Evolutionary conservation across 2,888 invertebrate species (phyloP).

Genomic region (Melolontha melolontha): DNA sequence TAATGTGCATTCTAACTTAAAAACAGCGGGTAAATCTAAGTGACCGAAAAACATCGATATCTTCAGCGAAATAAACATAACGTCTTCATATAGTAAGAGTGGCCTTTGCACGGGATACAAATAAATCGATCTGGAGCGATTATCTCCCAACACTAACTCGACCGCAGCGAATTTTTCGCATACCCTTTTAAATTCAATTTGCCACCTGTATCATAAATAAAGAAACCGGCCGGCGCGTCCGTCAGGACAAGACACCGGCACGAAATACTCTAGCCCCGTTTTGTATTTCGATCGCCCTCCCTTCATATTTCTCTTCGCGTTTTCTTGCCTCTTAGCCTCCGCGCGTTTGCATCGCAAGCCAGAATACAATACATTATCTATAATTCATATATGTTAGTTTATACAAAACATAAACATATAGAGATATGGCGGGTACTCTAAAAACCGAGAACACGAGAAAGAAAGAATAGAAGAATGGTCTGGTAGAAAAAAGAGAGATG

Average conservation of each 20-base stretch:
- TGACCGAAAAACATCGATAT: background rate
- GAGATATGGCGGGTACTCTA: conserved; percentile 25
- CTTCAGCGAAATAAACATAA: conserved; percentile 4
- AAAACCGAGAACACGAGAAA: conserved; percentile 16
- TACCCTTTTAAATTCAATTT: conserved; percentile 46
- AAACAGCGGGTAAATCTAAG: too few relatives aligned
- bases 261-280: conserved; percentile 55
- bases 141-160: conserved; percentile 10
- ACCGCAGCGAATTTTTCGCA: conserved; percentile 34
- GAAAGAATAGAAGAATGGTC: conserved; percentile 26
- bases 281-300: conserved; percentile 50
- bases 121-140: conserved; percentile 38
- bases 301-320: conserved; percentile 23
- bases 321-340: conserved; percentile 44
- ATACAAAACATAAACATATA: conserved; percentile 11
- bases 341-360: conserved; percentile 50
- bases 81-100: conserved; percentile 33
- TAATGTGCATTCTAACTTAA: too few relatives aligned
- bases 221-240: conserved; percentile 35
- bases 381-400: conserved; percentile 58
- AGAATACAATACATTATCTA: conserved; percentile 64
- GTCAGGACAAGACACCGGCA: conserved; percentile 48
- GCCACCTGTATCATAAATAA: conserved; percentile 51
- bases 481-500: conserved; percentile 24
- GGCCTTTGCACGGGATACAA: background rate